phyloP scores from a whole-genome alignment of 2,797 vertebrate species.

The Lagocephalus sceleratus region DNA sequence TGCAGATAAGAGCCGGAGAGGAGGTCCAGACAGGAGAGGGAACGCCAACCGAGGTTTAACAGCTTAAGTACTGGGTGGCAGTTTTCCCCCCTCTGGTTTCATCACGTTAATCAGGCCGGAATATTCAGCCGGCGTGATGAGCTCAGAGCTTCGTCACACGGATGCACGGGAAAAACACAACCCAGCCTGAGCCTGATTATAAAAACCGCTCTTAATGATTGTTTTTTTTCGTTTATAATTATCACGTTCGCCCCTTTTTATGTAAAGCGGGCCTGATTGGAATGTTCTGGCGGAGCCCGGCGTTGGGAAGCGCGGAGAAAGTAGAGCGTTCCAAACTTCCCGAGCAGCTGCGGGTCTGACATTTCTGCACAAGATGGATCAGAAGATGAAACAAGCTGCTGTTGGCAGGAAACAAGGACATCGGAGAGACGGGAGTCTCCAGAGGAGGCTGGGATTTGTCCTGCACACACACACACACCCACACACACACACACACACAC shows the following conservation, averaged over 20 bases:
- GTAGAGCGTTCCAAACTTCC: too few relatives aligned
- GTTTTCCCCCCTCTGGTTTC: neutral
- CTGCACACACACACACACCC: too few relatives aligned
- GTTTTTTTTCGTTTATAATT: too few relatives aligned
- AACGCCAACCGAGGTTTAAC: neutral
- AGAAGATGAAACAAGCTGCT: slow-evolving; percentile 36
- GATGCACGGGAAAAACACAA: neutral
- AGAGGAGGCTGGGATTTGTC: neutral
- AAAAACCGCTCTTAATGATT: too few relatives aligned
- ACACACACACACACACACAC: too few relatives aligned
- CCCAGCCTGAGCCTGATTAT: neutral
- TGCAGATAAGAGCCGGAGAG: slow-evolving; percentile 13
- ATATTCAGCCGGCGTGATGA: slow-evolving; percentile 5
- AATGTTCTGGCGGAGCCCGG: too few relatives aligned
- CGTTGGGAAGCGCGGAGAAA: too few relatives aligned
- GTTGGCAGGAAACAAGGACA: slow-evolving; percentile 28
- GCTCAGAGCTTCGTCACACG: neutral
- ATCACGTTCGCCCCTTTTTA: too few relatives aligned
- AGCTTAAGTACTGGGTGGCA: neutral
- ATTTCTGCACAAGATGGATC: slow-evolving; percentile 40
- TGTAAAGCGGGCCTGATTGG: too few relatives aligned
- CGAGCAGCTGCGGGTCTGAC: slow-evolving; percentile 17
- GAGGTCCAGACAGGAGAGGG: neutral
- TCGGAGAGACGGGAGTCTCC: slow-evolving; percentile 30
- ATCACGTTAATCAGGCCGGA: slow-evolving; percentile 6